Evolutionary conservation across 23 tunicate species (phyloP).

Genomic region (Trididemnum clinides): DNA sequence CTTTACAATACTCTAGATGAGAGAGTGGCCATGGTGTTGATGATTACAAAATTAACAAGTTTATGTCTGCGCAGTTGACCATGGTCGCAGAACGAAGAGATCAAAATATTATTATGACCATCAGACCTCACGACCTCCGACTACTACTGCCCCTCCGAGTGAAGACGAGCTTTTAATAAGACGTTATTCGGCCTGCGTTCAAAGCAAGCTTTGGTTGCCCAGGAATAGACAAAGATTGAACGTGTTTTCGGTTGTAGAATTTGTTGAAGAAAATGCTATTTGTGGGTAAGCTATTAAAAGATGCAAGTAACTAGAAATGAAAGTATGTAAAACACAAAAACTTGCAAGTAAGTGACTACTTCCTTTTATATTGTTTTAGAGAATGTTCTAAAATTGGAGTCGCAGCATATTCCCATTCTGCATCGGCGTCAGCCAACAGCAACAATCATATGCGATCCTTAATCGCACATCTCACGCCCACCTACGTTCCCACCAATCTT

Average conservation of each 20-base stretch:
- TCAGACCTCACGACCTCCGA: background rate
- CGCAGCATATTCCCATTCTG: background rate
- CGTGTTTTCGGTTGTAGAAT: constrained; percentile 15
- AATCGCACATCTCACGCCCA: background rate
- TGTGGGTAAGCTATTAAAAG: constrained; percentile 48
- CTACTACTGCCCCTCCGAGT: background rate
- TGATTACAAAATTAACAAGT: too few species aligned
- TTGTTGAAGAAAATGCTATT: constrained; percentile 44
- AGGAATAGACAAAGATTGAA: constrained; percentile 18
- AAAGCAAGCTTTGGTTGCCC: constrained; percentile 16
- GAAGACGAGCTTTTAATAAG: background rate
- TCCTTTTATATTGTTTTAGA: background rate
- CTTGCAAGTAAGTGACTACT: background rate
- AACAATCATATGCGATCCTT: background rate
- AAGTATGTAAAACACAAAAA: background rate
- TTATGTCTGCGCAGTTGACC: too few species aligned
- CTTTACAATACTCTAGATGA: too few species aligned
- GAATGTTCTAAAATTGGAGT: background rate
- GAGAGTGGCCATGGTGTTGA: too few species aligned
- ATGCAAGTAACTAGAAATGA: too few species aligned
- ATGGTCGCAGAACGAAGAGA: too few species aligned
- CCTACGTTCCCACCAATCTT: background rate
- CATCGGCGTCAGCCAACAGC: background rate
- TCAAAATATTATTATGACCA: too few species aligned
- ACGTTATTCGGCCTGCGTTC: constrained; percentile 28